A percentile compares a stretch with the other conserved stretches of the same genome.
phyloP scores from a whole-genome alignment of 2,113 vertebrate species.

The Gymnorhina tibicen region DNA sequence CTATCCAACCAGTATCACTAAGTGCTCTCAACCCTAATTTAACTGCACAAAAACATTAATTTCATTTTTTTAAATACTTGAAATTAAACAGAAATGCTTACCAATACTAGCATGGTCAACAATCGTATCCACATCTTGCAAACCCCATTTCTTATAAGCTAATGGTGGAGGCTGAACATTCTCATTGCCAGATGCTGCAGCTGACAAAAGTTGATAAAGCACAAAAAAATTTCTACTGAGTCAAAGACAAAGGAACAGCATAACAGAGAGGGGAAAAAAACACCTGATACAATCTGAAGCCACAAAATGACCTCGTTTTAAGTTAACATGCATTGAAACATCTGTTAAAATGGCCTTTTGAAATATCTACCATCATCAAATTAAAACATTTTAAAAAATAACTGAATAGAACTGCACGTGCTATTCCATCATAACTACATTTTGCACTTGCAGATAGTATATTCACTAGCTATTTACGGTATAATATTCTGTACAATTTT shows the following conservation, averaged over 20 bases:
- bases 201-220: constrained; percentile 66
- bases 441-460: not conserved
- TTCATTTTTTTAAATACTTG: not conserved
- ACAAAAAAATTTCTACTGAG: constrained; percentile 5
- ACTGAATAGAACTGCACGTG: not conserved
- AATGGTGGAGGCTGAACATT: constrained; percentile 92
- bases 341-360: not conserved
- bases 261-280: not conserved
- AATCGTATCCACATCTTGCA: constrained; percentile 91
- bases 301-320: not conserved
- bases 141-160: constrained; percentile 98
- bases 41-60: not conserved
- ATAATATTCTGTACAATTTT: not conserved
- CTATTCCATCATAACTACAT: not conserved
- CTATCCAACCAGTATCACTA: not conserved
- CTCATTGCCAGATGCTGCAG: constrained; percentile 93
- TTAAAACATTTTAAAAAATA: not conserved
- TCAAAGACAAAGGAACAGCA: not conserved
- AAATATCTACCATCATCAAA: not conserved
- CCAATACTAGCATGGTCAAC: constrained; percentile 94
- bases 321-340: not conserved
- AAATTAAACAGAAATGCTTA: constrained; percentile 68
- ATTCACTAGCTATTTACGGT: not conserved
- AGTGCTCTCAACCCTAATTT: not conserved
- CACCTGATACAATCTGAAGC: not conserved